Base-by-base conservation (phyloP, 2,888 invertebrate genomes). In the Eledone cirrhosa region DNA sequence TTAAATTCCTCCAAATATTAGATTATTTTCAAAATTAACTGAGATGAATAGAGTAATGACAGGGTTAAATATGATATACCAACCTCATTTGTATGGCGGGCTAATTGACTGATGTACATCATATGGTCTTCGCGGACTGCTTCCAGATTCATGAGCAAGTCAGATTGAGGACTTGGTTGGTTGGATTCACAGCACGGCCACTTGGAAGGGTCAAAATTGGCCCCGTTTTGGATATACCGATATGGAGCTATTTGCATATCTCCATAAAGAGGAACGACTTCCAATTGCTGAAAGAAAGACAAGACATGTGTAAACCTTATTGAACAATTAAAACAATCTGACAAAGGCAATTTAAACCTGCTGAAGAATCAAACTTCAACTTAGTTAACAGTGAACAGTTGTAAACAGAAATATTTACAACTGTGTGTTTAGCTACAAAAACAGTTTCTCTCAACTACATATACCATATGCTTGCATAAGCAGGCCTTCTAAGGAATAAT, bases 221-320 rank as follows among this genome's bases (percentile, higher is more conserved):
- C 85, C 16, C 86, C 84, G 31, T 97, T 93, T 90, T 96, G 97
- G 83, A 99, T 97, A 89, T 99, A 99, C 90, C 97, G 97, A 90
- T 99, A 99, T 0, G 99, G 99, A 0, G 98, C 97, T 78, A 99
- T 98, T 92, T 99, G 98, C 99, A 99, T 99, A 86, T 99, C 99
- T 0, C 99, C 99, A 90, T 98, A 99, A 1, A 99, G 82, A 0
- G 89, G 90, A 11, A 90, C 90, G 41, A 90, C 88, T 81, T 90
- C 89, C 74, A 89, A 81, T 85, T 88, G 86, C 89, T 89, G 82
- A 13, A 78, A 1, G 41, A 8, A 41, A 41, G 11, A 41, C 8
- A 41, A 41, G 11, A 41, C 41, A 41, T 8, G 3, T 41, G 3
- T 11, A n/a, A n/a, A 41, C 11, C 41, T 41, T 11, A 41, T 2